A percentile compares a stretch with the other conserved stretches of the same genome.
These are phyloP conservation scores for Dicroscelio sp. DNA, from an alignment of 2,888 invertebrate genomes.

Conservation along the genomic window DNA sequence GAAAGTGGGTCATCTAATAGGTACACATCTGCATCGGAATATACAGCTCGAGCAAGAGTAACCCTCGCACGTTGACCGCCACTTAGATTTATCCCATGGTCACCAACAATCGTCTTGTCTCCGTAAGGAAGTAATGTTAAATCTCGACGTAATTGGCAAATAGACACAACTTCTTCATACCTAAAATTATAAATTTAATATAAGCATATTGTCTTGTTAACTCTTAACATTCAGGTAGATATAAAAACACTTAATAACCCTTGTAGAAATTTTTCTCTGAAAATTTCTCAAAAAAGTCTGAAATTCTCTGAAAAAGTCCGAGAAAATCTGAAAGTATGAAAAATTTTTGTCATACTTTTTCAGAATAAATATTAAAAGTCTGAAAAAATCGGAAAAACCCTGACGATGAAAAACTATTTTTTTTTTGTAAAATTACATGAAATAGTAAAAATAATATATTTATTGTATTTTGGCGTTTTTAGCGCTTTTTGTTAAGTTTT, in stretches of 20 bases:
- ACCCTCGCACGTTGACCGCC: conserved; percentile 97
- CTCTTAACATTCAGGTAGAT: not conserved
- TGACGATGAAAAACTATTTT: too few relatives aligned
- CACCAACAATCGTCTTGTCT: conserved; percentile 95
- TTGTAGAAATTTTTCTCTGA: not conserved
- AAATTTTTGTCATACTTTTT: too few relatives aligned
- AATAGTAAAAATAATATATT: too few relatives aligned
- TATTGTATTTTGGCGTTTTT: too few relatives aligned
- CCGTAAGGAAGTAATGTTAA: conserved; percentile 95
- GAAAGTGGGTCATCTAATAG: conserved; percentile 95
- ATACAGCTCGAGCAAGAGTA: conserved; percentile 94
- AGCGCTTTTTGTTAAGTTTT: too few relatives aligned
- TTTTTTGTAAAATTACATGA: too few relatives aligned
- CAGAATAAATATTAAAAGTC: too few relatives aligned
- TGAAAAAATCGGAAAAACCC: too few relatives aligned
- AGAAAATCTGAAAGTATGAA: too few relatives aligned
- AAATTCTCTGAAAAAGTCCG: too few relatives aligned
- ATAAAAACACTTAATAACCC: not conserved
- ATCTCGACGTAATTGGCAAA: conserved; percentile 95
- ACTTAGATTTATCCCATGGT: conserved; percentile 95
- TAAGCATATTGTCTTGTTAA: too few relatives aligned
- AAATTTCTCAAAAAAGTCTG: too few relatives aligned
- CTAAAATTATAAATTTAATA: conserved; percentile 34
- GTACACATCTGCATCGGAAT: conserved; percentile 95
- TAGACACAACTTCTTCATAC: conserved; percentile 92